These are phyloP conservation scores for Xenopus tropicalis DNA, from an alignment of 2,113 vertebrate species.

Conservation along the genomic window UCB_Xtro_10.0 CM004448.2:67259001-67259500, in stretches of 20 bases:
- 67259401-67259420: too few species aligned
- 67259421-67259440: too few species aligned
- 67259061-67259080: constrained; percentile 10
- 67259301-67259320: too few species aligned
- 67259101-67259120: constrained; percentile 15
- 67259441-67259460: too few species aligned
- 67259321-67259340: too few species aligned
- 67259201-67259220: constrained; percentile 20
- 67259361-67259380: too few species aligned
- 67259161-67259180: constrained; percentile 10
- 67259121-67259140: constrained; percentile 31
- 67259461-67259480: too few species aligned
- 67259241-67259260: constrained; percentile 6
- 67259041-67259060: constrained; percentile 1
- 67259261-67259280: background rate
- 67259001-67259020: background rate
- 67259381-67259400: too few species aligned
- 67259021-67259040: constrained; percentile 9
- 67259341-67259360: too few species aligned
- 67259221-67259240: constrained; percentile 5
- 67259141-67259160: constrained; percentile 12
- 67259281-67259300: background rate
- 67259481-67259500: too few species aligned
- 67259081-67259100: background rate
- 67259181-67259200: constrained; percentile 12